Evolutionary conservation across 2,888 invertebrate species (phyloP), one percentile per base, ranked within the genome.

Genomic region (Chloroclysta siterata): DNA sequence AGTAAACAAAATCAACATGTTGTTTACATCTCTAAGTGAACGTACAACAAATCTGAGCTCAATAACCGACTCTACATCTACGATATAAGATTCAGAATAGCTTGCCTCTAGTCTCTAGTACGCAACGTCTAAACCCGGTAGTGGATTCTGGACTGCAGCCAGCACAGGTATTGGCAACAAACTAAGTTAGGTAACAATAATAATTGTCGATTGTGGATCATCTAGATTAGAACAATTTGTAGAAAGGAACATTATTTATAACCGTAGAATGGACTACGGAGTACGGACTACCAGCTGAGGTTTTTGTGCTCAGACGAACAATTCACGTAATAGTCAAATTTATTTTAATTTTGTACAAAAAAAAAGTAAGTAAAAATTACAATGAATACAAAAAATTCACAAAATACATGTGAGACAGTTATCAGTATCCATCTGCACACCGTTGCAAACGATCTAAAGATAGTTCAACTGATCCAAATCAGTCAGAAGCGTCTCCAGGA

Each of bases 91-190:
- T 39, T 46, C 7, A 51, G 46, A 59, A 44, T 55, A 3, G 41
- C 33, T 52, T 42, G 58, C 5, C 8, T 46, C 0, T 46, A 5
- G 10, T 3, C 10, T 22, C 33, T 36, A 51, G 59, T 56, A 50
- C 60, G 64, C 60, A 65, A 60, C 22, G 22, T 56, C 42, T 48
- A 10, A 29, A 55, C 60, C 64, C 64, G 65, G 65, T 51, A 65
- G 65, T 64, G 5, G 2, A 1, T 39, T 41, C 60, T 65, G 65
- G 65, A 65, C 57, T 29, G 48, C 44, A 50, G 65, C 65, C 65
- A 65, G 53, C 48, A 50, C 48, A 61, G 51, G 39, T 57, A 65
- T 65, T 65, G 65, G 57, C 65, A 65, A 59, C 51, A 33, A 51
- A 39, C 33, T 51, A 55, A 55, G 55, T 59, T 64, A 56, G 47